These are phyloP conservation scores for Stegostoma tigrinum DNA, from an alignment of 2,113 vertebrate genomes.

Conservation along the genomic window DNA sequence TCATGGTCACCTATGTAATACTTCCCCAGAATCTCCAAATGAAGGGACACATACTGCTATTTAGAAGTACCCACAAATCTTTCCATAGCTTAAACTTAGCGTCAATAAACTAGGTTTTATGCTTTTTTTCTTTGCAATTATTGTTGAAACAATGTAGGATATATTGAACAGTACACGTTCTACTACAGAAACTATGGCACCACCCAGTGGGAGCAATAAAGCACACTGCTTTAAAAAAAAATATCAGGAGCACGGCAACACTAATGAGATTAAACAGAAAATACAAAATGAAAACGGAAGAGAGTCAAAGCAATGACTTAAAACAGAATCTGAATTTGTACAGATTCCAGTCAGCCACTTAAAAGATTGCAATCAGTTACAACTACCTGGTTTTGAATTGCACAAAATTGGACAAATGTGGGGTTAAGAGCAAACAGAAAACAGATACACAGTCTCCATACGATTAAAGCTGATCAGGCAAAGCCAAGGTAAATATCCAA, in stretches of 20 bases:
- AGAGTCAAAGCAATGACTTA: background rate
- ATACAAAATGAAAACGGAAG: background rate
- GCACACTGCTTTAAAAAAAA: background rate
- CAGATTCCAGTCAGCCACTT: background rate
- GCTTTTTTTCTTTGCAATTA: background rate
- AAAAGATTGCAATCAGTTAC: background rate
- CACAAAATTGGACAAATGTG: background rate
- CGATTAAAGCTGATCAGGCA: background rate
- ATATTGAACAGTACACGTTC: background rate
- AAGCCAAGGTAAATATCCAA: background rate
- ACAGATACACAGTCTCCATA: background rate
- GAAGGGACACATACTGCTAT: background rate
- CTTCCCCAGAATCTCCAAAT: background rate
- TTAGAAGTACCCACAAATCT: background rate
- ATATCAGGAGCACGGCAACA: background rate
- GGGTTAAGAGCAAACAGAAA: background rate
- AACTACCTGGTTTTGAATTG: background rate
- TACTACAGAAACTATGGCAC: background rate
- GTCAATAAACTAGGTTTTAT: background rate
- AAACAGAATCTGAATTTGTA: no score
- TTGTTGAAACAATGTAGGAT: background rate
- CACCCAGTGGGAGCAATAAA: background rate
- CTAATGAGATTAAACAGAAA: background rate
- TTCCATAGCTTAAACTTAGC: background rate
- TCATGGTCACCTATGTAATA: background rate